Percentiles rank a stretch among this genome's conserved stretches.
These are phyloP conservation scores for Chaetophractus vellerosus DNA, from an alignment of 2,797 vertebrate species.

Conservation along the genomic window DNA sequence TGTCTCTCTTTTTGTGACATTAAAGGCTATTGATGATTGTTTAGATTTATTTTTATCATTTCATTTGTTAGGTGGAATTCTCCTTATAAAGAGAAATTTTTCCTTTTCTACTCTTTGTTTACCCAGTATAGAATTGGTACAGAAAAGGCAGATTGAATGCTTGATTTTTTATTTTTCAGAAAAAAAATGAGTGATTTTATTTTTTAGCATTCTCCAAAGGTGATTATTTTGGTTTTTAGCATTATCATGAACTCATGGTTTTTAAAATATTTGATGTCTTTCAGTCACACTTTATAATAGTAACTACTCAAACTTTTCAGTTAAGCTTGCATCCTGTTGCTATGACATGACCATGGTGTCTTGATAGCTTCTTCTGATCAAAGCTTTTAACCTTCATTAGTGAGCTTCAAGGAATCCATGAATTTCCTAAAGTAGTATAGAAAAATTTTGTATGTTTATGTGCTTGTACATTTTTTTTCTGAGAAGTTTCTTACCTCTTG, in stretches of 20 bases:
- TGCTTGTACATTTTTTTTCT: too few species aligned
- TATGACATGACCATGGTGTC: neutral
- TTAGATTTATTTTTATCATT: conserved; percentile 12
- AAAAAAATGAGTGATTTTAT: neutral
- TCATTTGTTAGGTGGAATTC: conserved; percentile 4
- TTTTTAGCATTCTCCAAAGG: neutral
- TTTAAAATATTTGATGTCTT: conserved; percentile 31
- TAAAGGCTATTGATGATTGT: neutral
- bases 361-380: neutral
- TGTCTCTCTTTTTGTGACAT: neutral
- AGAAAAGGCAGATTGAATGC: conserved; percentile 3
- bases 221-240: neutral
- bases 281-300: neutral
- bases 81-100: neutral
- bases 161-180: neutral
- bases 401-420: neutral
- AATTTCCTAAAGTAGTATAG: neutral
- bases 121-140: neutral
- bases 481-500: too few species aligned
- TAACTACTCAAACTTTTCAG: neutral
- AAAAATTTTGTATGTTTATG: too few species aligned
- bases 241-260: neutral
- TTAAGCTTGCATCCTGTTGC: neutral
- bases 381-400: neutral
- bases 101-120: neutral